phyloP scores from a whole-genome alignment of 2,113 vertebrate genomes.

The Xerus inauris region DNA sequence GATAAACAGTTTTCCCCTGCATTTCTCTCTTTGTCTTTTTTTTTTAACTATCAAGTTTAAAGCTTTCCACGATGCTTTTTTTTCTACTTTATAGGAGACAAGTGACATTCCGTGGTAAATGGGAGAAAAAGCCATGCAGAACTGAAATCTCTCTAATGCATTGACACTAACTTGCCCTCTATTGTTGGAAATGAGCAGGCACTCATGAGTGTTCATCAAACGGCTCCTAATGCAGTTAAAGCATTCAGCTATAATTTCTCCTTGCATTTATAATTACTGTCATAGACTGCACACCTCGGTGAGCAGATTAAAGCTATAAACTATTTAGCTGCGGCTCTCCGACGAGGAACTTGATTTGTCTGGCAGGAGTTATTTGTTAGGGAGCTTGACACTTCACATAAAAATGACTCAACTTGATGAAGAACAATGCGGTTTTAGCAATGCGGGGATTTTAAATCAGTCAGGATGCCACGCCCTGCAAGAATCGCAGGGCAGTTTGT shows the following conservation, averaged over 20 bases:
- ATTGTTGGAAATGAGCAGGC: slow-evolving; percentile 98
- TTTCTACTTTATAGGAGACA: slow-evolving; percentile 94
- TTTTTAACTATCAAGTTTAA: slow-evolving; percentile 93
- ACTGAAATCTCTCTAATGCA: slow-evolving; percentile 96
- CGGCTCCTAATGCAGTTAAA: slow-evolving; percentile 99
- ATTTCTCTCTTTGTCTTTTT: slow-evolving; percentile 88
- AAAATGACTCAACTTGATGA: slow-evolving; percentile 93
- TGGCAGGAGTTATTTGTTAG: slow-evolving; percentile 97
- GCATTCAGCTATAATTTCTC: slow-evolving; percentile 99
- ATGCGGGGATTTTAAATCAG: slow-evolving; percentile 92
- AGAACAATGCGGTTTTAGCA: slow-evolving; percentile 91
- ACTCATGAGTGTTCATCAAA: slow-evolving; percentile 99
- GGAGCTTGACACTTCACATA: slow-evolving; percentile 95
- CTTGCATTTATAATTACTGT: slow-evolving; percentile 99
- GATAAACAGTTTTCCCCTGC: slow-evolving; percentile 86
- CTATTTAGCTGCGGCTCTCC: slow-evolving; percentile 98
- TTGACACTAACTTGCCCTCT: slow-evolving; percentile 99
- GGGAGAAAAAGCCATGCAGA: slow-evolving; percentile 94
- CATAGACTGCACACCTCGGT: slow-evolving; percentile 99
- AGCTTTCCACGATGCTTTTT: slow-evolving; percentile 92
- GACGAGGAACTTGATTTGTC: slow-evolving; percentile 97
- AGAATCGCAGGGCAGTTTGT: slow-evolving; percentile 87
- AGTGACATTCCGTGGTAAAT: slow-evolving; percentile 98
- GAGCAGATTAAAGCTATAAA: slow-evolving; percentile 99
- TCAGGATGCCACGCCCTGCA: slow-evolving; percentile 87